These are phyloP conservation scores for Gadopsis marmoratus DNA, from an alignment of 2,797 vertebrate species.

Conservation along the genomic window DNA sequence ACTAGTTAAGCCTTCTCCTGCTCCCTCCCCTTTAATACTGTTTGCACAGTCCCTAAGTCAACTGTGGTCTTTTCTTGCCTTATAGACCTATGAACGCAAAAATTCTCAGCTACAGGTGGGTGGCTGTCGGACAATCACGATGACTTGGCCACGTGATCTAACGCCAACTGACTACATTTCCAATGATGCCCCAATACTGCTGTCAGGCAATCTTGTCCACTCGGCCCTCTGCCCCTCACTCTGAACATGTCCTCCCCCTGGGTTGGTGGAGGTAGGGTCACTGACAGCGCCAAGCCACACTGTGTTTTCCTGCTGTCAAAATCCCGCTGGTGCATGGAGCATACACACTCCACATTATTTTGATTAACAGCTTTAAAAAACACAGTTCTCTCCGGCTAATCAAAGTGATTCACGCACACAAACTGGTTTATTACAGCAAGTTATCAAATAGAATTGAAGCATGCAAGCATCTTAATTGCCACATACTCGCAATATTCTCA, in stretches of 20 bases:
- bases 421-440: conserved; percentile 12
- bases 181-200: conserved; percentile 46
- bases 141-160: conserved; percentile 35
- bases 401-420: neutral
- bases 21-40: neutral
- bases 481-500: conserved; percentile 7
- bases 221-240: conserved; percentile 45
- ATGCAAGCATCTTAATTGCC: conserved; percentile 1
- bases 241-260: conserved; percentile 53
- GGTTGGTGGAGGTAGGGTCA: neutral
- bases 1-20: too few species aligned
- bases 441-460: conserved; percentile 9
- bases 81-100: neutral
- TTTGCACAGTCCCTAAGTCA: neutral
- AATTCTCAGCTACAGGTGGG: neutral
- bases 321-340: neutral
- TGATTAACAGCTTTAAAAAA: neutral
- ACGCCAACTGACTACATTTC: conserved; percentile 62
- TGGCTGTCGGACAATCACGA: conserved; percentile 34
- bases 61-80: neutral
- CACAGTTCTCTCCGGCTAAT: conserved; percentile 1
- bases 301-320: conserved; percentile 10
- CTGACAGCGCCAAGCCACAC: conserved; percentile 22
- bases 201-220: conserved; percentile 47
- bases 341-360: neutral